Conservation (phyloP, 2,797 vertebrate genomes). For the Leptoclinus maculatus region DNA sequence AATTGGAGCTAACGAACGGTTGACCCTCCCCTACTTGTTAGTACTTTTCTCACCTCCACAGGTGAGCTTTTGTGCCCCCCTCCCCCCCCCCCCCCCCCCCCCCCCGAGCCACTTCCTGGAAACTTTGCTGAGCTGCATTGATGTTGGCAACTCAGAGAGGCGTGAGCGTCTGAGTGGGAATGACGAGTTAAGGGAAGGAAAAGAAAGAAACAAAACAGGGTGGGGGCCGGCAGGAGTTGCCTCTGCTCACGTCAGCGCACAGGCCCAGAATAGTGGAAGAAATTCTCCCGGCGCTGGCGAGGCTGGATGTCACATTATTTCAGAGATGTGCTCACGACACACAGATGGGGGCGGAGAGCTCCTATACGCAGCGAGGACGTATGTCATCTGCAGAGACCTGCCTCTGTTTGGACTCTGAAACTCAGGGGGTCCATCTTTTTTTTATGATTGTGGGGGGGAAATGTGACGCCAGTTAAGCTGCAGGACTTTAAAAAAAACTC, state of each 20-base stretch:
- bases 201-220: conserved; percentile 1
- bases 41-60: conserved; percentile 46
- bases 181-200: conserved; percentile 24
- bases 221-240: conserved; percentile 44
- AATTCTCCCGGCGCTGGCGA: conserved; percentile 23
- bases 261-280: conserved; percentile 54
- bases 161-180: conserved; percentile 43
- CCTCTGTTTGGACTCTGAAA: conserved; percentile 45
- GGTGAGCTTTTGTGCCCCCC: conserved; percentile 55
- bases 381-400: conserved; percentile 59
- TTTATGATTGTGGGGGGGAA: conserved; percentile 53
- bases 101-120: conserved; percentile 65
- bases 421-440: conserved; percentile 35
- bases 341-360: conserved; percentile 44
- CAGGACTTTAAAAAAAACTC: conserved; percentile 18
- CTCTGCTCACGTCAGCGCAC: conserved; percentile 56
- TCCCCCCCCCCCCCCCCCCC: not conserved
- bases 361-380: conserved; percentile 27
- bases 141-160: conserved; percentile 66
- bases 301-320: conserved; percentile 57
- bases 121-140: conserved; percentile 62
- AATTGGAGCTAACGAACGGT: conserved; percentile 71
- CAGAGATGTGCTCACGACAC: conserved; percentile 53
- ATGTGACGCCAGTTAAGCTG: conserved; percentile 53
- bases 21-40: conserved; percentile 44